These are phyloP conservation scores for Spilogale gracilis DNA, from an alignment of 2,113 vertebrate genomes.

Conservation along the genomic window DNA sequence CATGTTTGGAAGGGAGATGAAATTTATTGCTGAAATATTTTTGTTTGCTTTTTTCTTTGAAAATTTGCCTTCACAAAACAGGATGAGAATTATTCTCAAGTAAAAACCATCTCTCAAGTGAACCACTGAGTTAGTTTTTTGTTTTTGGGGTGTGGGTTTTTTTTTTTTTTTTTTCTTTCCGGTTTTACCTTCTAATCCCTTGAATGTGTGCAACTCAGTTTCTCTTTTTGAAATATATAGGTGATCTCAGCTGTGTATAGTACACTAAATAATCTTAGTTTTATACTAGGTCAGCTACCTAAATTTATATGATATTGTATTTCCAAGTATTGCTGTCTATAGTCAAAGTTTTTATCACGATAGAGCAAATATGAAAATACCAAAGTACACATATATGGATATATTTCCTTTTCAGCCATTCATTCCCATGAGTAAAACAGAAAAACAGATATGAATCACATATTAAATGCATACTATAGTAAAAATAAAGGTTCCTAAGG, in stretches of 20 bases:
- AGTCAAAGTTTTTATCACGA: not conserved
- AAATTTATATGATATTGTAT: not conserved
- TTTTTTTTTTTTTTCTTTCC: not conserved
- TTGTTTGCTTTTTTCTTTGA: constrained; percentile 16
- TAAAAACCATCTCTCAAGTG: constrained; percentile 31
- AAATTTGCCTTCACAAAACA: not conserved
- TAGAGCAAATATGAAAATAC: not conserved
- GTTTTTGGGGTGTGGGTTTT: not conserved
- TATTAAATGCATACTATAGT: not conserved
- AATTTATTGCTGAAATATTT: not conserved
- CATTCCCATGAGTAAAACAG: not conserved
- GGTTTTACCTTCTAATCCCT: not conserved
- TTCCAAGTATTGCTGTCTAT: not conserved
- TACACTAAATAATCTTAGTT: not conserved
- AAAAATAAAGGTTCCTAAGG: constrained; percentile 9
- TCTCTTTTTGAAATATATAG: constrained; percentile 4
- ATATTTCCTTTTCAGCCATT: constrained; percentile 30
- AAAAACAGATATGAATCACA: not conserved
- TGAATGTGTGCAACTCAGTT: not conserved
- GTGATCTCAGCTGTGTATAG: not conserved
- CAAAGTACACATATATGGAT: not conserved
- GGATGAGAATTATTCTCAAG: not conserved
- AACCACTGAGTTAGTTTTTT: not conserved
- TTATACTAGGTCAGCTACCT: not conserved
- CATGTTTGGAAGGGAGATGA: not conserved